Conservation (phyloP, 2,113 vertebrate genomes). For the Anolis sagrei region DNA sequence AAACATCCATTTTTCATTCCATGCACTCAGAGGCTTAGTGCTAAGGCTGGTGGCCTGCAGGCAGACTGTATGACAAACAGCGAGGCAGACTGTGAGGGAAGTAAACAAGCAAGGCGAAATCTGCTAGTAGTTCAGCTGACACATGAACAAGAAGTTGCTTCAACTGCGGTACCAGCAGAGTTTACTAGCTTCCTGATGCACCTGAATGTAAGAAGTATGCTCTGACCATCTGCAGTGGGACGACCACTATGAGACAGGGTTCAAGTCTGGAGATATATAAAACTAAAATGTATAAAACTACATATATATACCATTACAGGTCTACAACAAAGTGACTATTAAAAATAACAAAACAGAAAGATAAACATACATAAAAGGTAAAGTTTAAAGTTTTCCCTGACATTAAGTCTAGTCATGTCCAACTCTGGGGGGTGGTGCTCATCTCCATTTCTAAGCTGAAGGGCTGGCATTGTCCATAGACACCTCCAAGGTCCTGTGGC, state of each 20-base stretch:
- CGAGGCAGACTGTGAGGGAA: background rate
- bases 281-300: too few relatives aligned
- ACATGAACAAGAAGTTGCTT: background rate
- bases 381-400: too few relatives aligned
- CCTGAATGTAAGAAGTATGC: background rate
- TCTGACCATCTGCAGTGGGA: constrained; percentile 31
- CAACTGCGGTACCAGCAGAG: background rate
- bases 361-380: too few relatives aligned
- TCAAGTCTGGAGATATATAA: background rate
- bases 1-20: background rate
- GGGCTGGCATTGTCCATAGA: too few relatives aligned
- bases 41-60: background rate
- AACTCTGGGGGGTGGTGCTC: too few relatives aligned
- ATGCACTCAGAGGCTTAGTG: background rate
- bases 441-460: too few relatives aligned
- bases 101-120: background rate
- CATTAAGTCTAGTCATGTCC: too few relatives aligned
- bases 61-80: background rate
- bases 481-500: too few relatives aligned
- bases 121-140: rapidly evolving
- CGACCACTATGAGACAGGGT: background rate
- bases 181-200: background rate
- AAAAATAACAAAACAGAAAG: too few relatives aligned
- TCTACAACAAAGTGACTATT: too few relatives aligned
- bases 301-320: too few relatives aligned